phyloP scores from a whole-genome alignment of 2,888 invertebrate genomes.

The Bembecia ichneumoniformis region DNA sequence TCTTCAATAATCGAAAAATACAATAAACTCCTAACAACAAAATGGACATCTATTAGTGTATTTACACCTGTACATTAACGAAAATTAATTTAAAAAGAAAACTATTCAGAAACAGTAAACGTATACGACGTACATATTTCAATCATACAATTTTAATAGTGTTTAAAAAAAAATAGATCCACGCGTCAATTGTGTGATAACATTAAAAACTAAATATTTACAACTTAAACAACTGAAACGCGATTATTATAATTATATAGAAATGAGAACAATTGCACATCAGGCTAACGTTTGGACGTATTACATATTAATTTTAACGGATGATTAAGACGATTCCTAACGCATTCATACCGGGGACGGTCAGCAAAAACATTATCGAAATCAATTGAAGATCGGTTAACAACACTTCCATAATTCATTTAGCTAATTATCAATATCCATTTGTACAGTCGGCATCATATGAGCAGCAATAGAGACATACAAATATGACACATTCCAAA shows the following conservation, averaged over 20 bases:
- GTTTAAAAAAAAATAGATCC: no score
- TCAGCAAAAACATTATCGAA: slow-evolving; percentile 14
- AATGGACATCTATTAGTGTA: slow-evolving; percentile 47
- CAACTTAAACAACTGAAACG: slow-evolving; percentile 62
- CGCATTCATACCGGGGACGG: slow-evolving; percentile 19
- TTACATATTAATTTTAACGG: slow-evolving; percentile 35
- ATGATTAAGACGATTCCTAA: slow-evolving; percentile 30
- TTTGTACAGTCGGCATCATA: no score
- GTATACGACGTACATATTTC: no score
- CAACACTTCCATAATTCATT: background rate
- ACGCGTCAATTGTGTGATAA: slow-evolving; percentile 30
- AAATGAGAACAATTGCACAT: slow-evolving; percentile 70
- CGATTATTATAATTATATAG: slow-evolving; percentile 34
- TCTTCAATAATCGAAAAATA: no score
- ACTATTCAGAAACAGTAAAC: slow-evolving; percentile 43
- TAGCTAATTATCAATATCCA: no score
- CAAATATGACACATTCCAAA: no score
- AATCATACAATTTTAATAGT: slow-evolving; percentile 6
- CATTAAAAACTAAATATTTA: slow-evolving; percentile 67
- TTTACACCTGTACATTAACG: slow-evolving; percentile 65
- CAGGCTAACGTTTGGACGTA: slow-evolving; percentile 62
- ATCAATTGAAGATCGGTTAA: background rate
- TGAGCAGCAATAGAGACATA: no score
- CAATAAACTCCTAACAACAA: slow-evolving; percentile 22
- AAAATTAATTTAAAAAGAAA: slow-evolving; percentile 31